A percentile compares a stretch with the other conserved stretches of the same genome.
Conservation (phyloP, 2,888 invertebrate species). For the Drosophila mimica region DNA sequence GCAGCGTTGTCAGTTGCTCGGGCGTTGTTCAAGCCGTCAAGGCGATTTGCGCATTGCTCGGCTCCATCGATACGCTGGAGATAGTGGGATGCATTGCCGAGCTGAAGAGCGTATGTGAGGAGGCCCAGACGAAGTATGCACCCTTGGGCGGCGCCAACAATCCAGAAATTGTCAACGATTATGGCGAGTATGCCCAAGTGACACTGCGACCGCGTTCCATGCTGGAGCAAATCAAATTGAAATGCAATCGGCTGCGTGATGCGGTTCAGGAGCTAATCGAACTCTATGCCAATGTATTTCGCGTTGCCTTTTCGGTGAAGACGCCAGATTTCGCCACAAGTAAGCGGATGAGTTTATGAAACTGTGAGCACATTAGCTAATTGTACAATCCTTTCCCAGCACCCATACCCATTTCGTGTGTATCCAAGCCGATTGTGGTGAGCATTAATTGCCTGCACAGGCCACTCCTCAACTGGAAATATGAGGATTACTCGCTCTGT, state of each 20-base stretch:
- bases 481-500: constrained; percentile 93
- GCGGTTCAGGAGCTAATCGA: constrained; percentile 93
- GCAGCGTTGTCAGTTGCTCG: constrained; percentile 87
- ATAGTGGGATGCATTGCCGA: constrained; percentile 91
- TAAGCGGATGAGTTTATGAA: constrained; percentile 69
- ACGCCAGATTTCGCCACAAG: constrained; percentile 86
- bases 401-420: constrained; percentile 89
- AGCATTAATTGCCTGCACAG: constrained; percentile 94
- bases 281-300: constrained; percentile 93
- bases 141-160: constrained; percentile 68
- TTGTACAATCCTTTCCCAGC: constrained; percentile 85
- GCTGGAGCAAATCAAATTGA: constrained; percentile 88
- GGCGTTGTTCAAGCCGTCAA: constrained; percentile 95
- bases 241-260: constrained; percentile 90
- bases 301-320: constrained; percentile 92
- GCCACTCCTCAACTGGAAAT: constrained; percentile 91
- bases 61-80: constrained; percentile 95
- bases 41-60: constrained; percentile 95
- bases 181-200: constrained; percentile 89
- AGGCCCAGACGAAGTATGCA: constrained; percentile 78
- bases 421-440: constrained; percentile 91
- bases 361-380: not conserved
- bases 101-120: constrained; percentile 82
- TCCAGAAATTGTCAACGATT: constrained; percentile 89
- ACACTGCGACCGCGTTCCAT: constrained; percentile 87